A percentile compares a stretch with the other conserved stretches of the same genome.
Evolutionary conservation across 1,140 invertebrate species (phyloP).

Genomic region (Archivesica marissinica): DNA sequence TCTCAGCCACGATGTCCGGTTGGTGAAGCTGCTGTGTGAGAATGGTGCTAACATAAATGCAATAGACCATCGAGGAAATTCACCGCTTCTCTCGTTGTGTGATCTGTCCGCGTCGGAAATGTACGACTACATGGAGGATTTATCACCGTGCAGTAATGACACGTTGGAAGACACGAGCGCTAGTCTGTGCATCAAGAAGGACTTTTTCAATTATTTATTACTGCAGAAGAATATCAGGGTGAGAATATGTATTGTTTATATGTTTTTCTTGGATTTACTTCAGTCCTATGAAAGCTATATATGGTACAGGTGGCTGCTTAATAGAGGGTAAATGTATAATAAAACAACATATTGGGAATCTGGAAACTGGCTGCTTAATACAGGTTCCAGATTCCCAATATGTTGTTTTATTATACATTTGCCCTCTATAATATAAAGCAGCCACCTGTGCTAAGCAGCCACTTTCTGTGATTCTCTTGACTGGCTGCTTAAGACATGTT

Average conservation of each 20-base stretch:
- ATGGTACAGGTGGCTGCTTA: too few species aligned
- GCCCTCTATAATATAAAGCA: too few species aligned
- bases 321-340: too few species aligned
- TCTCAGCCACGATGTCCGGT: conserved; percentile 68
- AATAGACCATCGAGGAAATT: conserved; percentile 71
- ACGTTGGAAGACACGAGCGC: conserved; percentile 68
- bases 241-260: not conserved
- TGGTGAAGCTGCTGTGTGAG: conserved; percentile 74
- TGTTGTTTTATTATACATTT: too few species aligned
- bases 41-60: conserved; percentile 76
- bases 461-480: too few species aligned
- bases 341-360: too few species aligned
- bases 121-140: conserved; percentile 72
- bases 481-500: too few species aligned
- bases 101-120: conserved; percentile 69
- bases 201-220: conserved; percentile 73
- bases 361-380: too few species aligned
- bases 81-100: conserved; percentile 77
- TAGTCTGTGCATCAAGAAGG: conserved; percentile 69
- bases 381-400: too few species aligned
- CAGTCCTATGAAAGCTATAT: too few species aligned
- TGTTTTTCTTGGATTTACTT: too few species aligned
- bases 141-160: conserved; percentile 70
- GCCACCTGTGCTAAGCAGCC: too few species aligned
- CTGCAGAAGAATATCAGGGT: conserved; percentile 72